Evolutionary conservation across 2,797 vertebrate genomes (phyloP).

Genomic region (Cossypha caffra): DNA sequence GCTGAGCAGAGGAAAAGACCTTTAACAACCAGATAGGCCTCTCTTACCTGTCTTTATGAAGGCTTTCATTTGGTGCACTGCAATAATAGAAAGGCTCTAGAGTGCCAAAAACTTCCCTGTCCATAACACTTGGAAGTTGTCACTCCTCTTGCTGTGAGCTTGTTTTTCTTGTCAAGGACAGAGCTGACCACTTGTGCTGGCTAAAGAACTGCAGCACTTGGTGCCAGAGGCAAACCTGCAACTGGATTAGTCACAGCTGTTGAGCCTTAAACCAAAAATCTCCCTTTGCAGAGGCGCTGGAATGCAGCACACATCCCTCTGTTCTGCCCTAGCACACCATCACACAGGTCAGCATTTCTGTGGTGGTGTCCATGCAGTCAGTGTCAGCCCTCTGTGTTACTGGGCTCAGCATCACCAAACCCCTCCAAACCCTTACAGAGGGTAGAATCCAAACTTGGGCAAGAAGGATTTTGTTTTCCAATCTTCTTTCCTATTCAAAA

Average conservation of each 20-base stretch:
- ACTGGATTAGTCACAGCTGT: constrained; percentile 2
- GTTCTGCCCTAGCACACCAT: fast-evolving
- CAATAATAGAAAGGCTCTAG: not conserved
- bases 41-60: not conserved
- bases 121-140: not conserved
- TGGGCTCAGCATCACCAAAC: not conserved
- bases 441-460: not conserved
- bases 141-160: not conserved
- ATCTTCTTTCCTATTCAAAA: not conserved
- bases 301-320: fast-evolving
- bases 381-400: not conserved
- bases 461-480: not conserved
- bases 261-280: not conserved
- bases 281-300: not conserved
- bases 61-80: not conserved
- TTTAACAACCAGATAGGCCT: not conserved
- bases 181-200: not conserved
- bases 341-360: fast-evolving
- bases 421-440: not conserved
- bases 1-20: not conserved
- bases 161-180: constrained; percentile 19
- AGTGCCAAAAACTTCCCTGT: not conserved
- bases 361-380: not conserved
- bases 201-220: not conserved
- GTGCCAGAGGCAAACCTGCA: not conserved